Conservation (phyloP, 2,888 invertebrate genomes). For the Petrolisthes cinctipes region DNA sequence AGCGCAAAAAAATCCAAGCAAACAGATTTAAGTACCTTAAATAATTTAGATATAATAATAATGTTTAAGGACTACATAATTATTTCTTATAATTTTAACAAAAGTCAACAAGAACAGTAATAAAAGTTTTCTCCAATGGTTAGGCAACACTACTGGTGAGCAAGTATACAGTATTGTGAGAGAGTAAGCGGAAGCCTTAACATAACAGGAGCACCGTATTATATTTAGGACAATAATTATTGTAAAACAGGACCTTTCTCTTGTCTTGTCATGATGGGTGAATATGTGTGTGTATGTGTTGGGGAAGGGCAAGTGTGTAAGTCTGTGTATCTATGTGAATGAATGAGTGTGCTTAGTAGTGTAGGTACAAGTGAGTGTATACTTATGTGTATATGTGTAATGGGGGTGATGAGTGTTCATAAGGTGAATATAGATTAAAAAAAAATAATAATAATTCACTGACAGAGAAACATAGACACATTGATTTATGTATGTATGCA, state of each 20-base stretch:
- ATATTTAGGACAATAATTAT: slow-evolving; percentile 28
- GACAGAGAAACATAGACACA: too few species aligned
- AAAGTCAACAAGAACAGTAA: slow-evolving; percentile 49
- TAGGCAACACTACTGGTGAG: slow-evolving; percentile 52
- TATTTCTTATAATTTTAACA: slow-evolving; percentile 47
- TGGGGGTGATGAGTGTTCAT: too few species aligned
- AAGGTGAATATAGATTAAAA: too few species aligned
- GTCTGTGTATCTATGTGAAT: too few species aligned
- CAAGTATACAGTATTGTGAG: slow-evolving; percentile 16
- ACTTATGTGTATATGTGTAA: too few species aligned
- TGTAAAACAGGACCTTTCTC: slow-evolving; percentile 10
- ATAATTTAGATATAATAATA: slow-evolving; percentile 36
- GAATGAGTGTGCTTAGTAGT: neutral
- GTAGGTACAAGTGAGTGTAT: too few species aligned
- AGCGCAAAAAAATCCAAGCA: slow-evolving; percentile 32
- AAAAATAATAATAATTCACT: too few species aligned
- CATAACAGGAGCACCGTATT: slow-evolving; percentile 50
- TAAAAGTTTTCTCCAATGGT: slow-evolving; percentile 51
- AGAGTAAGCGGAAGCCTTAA: slow-evolving; percentile 52
- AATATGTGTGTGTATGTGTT: neutral
- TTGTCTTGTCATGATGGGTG: neutral
- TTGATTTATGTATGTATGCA: too few species aligned
- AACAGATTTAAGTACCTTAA: slow-evolving; percentile 43
- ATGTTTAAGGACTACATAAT: slow-evolving; percentile 20
- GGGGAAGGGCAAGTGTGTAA: too few species aligned